These are phyloP conservation scores for Stenodera caucasica DNA, from an alignment of 2,888 invertebrate genomes.

Conservation along the genomic window DNA sequence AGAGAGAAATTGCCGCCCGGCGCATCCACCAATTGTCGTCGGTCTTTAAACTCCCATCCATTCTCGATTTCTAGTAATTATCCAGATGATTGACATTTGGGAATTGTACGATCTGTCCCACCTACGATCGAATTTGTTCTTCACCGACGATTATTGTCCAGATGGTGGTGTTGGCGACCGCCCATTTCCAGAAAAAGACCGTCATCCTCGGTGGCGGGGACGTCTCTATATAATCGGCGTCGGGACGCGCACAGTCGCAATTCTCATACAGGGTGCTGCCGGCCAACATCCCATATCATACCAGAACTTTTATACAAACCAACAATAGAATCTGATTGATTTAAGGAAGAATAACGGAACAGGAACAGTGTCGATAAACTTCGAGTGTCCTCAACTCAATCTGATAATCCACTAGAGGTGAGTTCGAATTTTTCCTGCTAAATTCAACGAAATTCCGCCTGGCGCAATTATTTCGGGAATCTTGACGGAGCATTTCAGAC, in stretches of 20 bases:
- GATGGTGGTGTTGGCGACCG: slow-evolving; percentile 13
- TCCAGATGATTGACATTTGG: no score
- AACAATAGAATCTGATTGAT: neutral
- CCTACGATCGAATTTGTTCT: neutral
- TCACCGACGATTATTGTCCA: neutral
- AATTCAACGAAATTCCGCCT: neutral
- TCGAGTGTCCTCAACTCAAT: neutral
- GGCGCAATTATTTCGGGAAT: neutral
- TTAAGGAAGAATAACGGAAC: neutral
- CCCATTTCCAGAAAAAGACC: slow-evolving; percentile 20
- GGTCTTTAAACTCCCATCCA: no score
- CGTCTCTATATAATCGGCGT: slow-evolving; percentile 25
- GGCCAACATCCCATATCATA: slow-evolving; percentile 23
- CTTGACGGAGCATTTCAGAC: no score
- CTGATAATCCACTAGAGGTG: neutral
- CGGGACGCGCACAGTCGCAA: slow-evolving; percentile 28
- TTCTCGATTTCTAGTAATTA: no score
- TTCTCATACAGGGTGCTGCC: slow-evolving; percentile 28
- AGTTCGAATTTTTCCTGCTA: neutral
- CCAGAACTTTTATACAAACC: neutral
- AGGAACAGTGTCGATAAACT: no score
- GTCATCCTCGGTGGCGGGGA: slow-evolving; percentile 26
- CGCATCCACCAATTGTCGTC: neutral
- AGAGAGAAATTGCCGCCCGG: neutral
- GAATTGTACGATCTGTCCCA: neutral